phyloP scores from a whole-genome alignment of 2,797 vertebrate genomes.

The Oreochromis grahami region DNA sequence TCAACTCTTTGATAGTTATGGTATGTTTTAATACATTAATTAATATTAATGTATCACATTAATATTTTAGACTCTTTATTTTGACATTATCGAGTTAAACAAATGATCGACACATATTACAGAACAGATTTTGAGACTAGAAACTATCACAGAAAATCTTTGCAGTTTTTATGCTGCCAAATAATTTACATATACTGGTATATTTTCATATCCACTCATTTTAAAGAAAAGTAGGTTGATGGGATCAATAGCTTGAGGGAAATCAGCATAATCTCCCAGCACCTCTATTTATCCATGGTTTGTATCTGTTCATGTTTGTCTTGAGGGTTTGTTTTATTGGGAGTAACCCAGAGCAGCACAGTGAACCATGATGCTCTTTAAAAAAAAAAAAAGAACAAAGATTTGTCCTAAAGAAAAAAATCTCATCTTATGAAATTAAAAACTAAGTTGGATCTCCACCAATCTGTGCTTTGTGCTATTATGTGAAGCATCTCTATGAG shows the following conservation, averaged over 20 bases:
- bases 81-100: neutral
- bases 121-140: neutral
- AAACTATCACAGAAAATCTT: rapidly evolving
- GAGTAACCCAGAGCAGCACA: neutral
- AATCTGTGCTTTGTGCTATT: neutral
- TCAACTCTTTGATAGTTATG: neutral
- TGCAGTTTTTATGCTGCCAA: neutral
- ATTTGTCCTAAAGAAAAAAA: neutral
- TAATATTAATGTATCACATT: neutral
- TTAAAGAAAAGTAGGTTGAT: neutral
- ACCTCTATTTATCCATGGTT: neutral
- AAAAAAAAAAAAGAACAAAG: neutral
- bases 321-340: neutral
- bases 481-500: neutral
- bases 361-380: rapidly evolving
- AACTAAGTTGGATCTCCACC: rapidly evolving
- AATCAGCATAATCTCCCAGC: neutral
- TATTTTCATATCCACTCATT: neutral
- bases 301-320: rapidly evolving
- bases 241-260: neutral
- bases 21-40: neutral
- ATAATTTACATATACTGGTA: rapidly evolving
- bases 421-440: neutral
- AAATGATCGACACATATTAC: rapidly evolving
- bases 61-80: neutral